Conservation (phyloP, 2,888 invertebrate genomes). For the Conus canariensis region DNA sequence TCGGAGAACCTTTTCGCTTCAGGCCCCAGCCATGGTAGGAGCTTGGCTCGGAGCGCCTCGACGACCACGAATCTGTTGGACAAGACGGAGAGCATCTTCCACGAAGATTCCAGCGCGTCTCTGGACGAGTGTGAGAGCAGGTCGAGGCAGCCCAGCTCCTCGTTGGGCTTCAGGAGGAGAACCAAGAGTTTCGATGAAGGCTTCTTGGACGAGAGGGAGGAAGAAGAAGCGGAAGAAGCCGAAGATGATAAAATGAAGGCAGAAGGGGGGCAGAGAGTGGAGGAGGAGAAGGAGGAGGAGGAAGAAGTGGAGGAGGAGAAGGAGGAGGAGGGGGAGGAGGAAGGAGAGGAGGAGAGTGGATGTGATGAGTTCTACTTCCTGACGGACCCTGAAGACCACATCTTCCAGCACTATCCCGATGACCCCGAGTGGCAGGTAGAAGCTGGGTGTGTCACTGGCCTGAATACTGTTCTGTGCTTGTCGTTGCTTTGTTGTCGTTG, state of each 20-base stretch:
- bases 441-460: no score
- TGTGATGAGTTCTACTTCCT: constrained; percentile 79
- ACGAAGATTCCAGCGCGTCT: constrained; percentile 46
- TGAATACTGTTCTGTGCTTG: no score
- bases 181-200: constrained; percentile 34
- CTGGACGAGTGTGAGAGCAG: constrained; percentile 9
- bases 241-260: neutral
- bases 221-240: neutral
- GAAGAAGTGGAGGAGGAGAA: constrained; percentile 29
- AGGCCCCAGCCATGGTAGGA: neutral
- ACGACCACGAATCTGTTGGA: neutral
- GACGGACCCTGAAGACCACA: constrained; percentile 78
- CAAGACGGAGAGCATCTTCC: constrained; percentile 16
- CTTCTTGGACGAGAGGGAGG: neutral
- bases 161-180: constrained; percentile 13
- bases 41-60: neutral
- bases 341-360: constrained; percentile 65
- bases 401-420: constrained; percentile 77
- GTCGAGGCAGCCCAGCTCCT: neutral
- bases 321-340: constrained; percentile 22
- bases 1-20: no score
- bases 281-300: constrained; percentile 18
- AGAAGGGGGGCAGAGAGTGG: neutral
- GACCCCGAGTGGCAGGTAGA: constrained; percentile 76
- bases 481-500: no score